Conservation (phyloP, 2,797 vertebrate genomes). For the Cynopterus sphinx region DNA sequence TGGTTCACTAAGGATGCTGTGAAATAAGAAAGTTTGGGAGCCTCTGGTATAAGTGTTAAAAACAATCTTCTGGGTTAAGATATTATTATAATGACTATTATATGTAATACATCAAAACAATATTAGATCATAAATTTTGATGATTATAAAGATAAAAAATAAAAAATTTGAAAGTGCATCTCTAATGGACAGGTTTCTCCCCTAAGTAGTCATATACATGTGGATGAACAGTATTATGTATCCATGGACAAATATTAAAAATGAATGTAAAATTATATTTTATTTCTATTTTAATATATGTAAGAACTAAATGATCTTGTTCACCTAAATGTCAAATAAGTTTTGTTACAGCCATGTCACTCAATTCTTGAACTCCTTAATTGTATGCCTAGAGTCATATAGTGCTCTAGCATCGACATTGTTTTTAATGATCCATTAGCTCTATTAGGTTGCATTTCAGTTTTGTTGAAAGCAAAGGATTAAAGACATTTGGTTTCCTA, state of each 20-base stretch:
- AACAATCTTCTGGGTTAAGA: not conserved
- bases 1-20: not conserved
- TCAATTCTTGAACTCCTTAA: not conserved
- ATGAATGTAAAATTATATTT: not conserved
- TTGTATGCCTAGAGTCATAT: not conserved
- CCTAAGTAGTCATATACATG: not conserved
- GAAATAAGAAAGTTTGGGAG: not conserved
- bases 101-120: not conserved
- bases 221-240: not conserved
- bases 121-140: not conserved
- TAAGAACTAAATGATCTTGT: not conserved
- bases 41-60: not conserved
- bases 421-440: not conserved
- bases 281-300: not conserved
- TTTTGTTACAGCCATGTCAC: not conserved
- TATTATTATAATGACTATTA: not conserved
- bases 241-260: not conserved
- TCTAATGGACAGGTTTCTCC: not conserved
- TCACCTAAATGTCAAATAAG: not conserved
- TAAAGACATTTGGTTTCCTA: constrained; percentile 11
- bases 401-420: not conserved
- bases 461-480: constrained; percentile 23
- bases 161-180: not conserved
- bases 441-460: not conserved
- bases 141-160: not conserved